These are phyloP conservation scores for Euproctis similis DNA, from an alignment of 2,888 invertebrate species.

Conservation along the genomic window DNA sequence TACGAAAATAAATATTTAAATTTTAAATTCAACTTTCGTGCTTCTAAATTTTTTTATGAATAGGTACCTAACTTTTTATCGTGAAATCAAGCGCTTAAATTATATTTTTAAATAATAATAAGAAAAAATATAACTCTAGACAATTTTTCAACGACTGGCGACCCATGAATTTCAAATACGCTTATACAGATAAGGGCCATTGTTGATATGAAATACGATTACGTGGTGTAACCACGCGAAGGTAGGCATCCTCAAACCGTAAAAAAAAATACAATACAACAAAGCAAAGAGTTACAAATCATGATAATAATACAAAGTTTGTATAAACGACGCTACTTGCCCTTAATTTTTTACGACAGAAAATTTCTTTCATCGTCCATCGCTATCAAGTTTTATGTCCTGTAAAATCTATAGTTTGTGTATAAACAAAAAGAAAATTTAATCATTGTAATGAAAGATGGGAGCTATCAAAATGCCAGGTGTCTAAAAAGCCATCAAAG, in stretches of 20 bases:
- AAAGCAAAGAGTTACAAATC: conserved; percentile 59
- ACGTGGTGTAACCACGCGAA: conserved; percentile 64
- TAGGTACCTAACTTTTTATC: conserved; percentile 42
- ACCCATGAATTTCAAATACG: conserved; percentile 68
- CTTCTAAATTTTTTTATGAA: conserved; percentile 34
- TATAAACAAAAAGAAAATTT: conserved; percentile 26
- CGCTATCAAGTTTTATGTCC: conserved; percentile 33
- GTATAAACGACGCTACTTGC: conserved; percentile 53
- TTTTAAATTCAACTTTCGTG: conserved; percentile 27
- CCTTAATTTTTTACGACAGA: conserved; percentile 47
- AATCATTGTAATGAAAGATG: conserved; percentile 17
- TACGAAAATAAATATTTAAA: neutral
- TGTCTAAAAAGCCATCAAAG: conserved; percentile 10
- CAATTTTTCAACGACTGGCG: conserved; percentile 60
- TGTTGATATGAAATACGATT: conserved; percentile 71
- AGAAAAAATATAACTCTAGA: conserved; percentile 58
- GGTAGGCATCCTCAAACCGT: conserved; percentile 47
- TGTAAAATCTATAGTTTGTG: conserved; percentile 34
- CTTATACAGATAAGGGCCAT: conserved; percentile 65
- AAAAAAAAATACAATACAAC: conserved; percentile 69
- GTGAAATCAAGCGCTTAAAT: conserved; percentile 49
- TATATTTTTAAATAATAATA: too few relatives aligned
- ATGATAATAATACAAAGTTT: conserved; percentile 61
- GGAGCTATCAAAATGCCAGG: conserved; percentile 4
- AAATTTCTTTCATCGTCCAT: conserved; percentile 41